These are phyloP conservation scores for Spondyliosoma cantharus DNA, from an alignment of 2,797 vertebrate genomes.

Conservation along the genomic window DNA sequence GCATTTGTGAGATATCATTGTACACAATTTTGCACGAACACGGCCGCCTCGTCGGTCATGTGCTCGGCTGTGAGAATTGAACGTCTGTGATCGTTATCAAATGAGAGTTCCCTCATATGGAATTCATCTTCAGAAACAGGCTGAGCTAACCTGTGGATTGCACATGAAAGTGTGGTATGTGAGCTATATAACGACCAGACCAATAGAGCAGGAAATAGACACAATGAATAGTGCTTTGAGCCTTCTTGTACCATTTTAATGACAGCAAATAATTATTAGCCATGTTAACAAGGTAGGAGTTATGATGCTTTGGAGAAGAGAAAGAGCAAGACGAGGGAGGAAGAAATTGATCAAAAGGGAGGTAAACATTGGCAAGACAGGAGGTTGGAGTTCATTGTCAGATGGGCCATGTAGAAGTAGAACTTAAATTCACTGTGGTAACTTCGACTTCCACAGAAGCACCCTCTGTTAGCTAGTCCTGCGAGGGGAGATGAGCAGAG, in stretches of 20 bases:
- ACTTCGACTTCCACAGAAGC: conserved; percentile 46
- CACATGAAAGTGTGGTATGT: conserved; percentile 10
- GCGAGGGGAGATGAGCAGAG: conserved; percentile 45
- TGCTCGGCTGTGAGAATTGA: conserved; percentile 35
- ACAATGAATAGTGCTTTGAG: background rate
- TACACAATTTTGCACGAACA: conserved; percentile 67
- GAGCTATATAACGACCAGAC: background rate
- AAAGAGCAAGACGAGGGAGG: background rate
- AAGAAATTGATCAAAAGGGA: background rate
- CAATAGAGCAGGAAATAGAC: background rate
- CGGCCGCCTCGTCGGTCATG: conserved; percentile 34
- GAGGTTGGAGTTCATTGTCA: conserved; percentile 26
- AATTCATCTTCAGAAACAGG: conserved; percentile 34
- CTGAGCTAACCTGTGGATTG: conserved; percentile 36
- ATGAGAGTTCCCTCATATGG: conserved; percentile 28
- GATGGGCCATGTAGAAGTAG: conserved; percentile 24
- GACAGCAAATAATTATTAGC: conserved; percentile 32
- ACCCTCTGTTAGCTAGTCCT: conserved; percentile 36
- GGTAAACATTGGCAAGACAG: background rate
- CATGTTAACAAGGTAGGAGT: conserved; percentile 43
- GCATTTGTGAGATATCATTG: conserved; percentile 56
- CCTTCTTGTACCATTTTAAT: conserved; percentile 50
- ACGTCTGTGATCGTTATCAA: conserved; percentile 46
- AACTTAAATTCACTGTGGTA: conserved; percentile 40
- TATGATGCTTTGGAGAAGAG: background rate